Base-by-base conservation (phyloP, 2,888 invertebrate species). In the Flexamia atlantica region DNA sequence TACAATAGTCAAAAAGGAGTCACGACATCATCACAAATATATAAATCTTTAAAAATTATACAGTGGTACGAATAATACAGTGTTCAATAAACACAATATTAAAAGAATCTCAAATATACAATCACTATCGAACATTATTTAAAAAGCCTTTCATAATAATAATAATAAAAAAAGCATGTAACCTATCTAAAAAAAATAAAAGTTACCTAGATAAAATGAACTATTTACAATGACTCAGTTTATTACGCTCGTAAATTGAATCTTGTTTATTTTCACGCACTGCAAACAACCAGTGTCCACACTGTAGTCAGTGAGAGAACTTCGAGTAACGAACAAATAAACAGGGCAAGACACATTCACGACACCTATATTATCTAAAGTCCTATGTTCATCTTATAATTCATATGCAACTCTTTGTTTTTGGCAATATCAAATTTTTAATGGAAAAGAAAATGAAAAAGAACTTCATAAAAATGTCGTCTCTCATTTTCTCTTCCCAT, bases 281-380 rank as follows among this genome's bases (percentile, higher is more conserved):
- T 79, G 79, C 10, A 20, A 30, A 28, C 36, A 79, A 57, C 10
- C 57, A 79, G 79, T 57, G 79, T 57, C 79, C 79, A 57, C 79
- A 76, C 42, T 76, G n/a, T 20, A 23, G 50, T 76, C 76, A 14
- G 30, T 76, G 76, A 76, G 46, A 76, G 46, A 76, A 76, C 50
- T 50, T 36, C 46, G 46, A 76, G 76, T 76, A 50, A 76, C 76
- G 40, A 74, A 76, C 76, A 76, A 76, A 76, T 76, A 76, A 79
- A 79, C 53, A 57, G 79, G 79, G 79, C 79, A 79, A 79, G 79
- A 79, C 79, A 79, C 79, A 79, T 79, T 30, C 79, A 79, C 79
- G 57, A 79, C 79, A 79, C 57, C 79, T 79, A 79, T 79, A 79
- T 57, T 79, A 79, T 30, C 53, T 79, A 79, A 76, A 76, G 46